Conservation (phyloP, 2,797 vertebrate species). For the Thripadectes ignobilis region DNA sequence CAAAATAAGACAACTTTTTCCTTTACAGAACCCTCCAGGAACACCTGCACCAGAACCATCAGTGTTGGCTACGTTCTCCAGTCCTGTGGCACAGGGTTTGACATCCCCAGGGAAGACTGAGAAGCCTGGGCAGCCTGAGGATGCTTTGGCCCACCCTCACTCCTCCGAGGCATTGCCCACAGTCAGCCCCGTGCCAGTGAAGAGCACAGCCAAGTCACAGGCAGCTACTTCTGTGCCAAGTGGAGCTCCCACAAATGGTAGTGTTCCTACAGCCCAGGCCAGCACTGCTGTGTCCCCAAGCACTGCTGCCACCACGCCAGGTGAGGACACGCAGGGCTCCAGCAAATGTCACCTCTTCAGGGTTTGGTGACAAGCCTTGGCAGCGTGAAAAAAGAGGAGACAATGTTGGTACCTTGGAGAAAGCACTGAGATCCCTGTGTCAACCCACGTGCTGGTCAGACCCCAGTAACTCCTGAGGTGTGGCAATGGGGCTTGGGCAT, state of each 20-base stretch:
- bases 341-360: background rate
- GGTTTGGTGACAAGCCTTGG: background rate
- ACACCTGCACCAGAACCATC: background rate
- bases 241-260: conserved; percentile 37
- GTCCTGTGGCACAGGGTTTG: conserved; percentile 47
- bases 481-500: background rate
- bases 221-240: conserved; percentile 20
- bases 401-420: background rate
- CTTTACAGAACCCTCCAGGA: conserved; percentile 59
- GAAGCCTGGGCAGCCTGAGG: conserved; percentile 55
- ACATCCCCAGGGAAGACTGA: conserved; percentile 62
- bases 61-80: conserved; percentile 15
- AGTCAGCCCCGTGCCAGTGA: background rate
- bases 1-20: background rate
- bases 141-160: conserved; percentile 29
- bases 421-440: background rate
- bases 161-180: conserved; percentile 11
- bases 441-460: accelerated
- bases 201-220: background rate
- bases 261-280: background rate
- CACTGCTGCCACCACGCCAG: conserved; percentile 67
- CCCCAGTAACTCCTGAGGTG: background rate
- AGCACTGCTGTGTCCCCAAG: conserved; percentile 34
- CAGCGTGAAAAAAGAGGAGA: background rate
- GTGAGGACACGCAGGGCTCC: conserved; percentile 40